Conservation (phyloP, 2,888 invertebrate species). For the Frankliniella intonsa region DNA sequence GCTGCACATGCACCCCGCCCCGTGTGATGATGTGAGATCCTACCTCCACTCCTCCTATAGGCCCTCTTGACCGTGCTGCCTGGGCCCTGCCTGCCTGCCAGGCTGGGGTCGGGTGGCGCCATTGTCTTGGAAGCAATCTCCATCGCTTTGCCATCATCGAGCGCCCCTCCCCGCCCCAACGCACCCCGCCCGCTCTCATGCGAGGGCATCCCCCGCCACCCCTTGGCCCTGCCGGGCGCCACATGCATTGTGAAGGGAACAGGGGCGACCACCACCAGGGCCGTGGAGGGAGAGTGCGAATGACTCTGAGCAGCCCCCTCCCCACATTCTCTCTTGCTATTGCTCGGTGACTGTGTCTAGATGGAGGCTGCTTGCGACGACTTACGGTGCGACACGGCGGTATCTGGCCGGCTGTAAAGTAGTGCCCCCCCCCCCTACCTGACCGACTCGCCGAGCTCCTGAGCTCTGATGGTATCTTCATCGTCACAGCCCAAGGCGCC, state of each 20-base stretch:
- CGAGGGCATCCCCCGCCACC: not conserved
- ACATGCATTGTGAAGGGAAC: not conserved
- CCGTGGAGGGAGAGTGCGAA: not conserved
- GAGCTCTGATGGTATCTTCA: no score
- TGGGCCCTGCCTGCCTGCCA: not conserved
- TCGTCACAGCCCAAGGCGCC: no score
- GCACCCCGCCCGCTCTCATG: not conserved
- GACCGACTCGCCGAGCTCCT: no score
- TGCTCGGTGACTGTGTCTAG: not conserved
- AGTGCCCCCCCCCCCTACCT: no score
- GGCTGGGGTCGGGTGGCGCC: not conserved
- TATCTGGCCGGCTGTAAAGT: no score
- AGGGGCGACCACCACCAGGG: not conserved
- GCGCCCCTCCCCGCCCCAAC: not conserved
- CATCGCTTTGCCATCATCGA: constrained; percentile 17
- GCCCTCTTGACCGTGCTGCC: constrained; percentile 14
- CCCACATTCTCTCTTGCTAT: not conserved
- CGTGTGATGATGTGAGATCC: not conserved
- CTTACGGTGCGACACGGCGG: no score
- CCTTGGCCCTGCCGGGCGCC: not conserved
- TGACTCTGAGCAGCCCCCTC: not conserved
- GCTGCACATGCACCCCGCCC: not conserved
- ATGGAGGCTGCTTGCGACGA: no score
- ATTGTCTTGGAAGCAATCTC: constrained; percentile 25
- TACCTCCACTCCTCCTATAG: not conserved